Conservation (phyloP, 2,888 invertebrate genomes). For the Protonemura montana region DNA sequence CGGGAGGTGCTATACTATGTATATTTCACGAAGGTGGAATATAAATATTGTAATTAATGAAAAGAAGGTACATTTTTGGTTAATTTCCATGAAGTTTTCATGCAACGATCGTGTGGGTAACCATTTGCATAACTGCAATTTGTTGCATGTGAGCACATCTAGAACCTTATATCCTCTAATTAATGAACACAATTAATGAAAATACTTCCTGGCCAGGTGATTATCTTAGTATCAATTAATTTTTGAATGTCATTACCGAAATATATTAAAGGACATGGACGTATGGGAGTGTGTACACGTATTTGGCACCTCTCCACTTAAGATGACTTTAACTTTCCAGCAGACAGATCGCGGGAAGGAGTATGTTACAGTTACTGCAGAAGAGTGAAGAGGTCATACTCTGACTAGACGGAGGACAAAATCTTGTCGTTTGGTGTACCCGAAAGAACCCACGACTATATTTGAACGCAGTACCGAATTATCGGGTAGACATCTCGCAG, state of each 20-base stretch:
- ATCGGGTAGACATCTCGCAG: not conserved
- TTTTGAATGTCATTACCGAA: constrained; percentile 7
- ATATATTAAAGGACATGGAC: not conserved
- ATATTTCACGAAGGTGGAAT: not conserved
- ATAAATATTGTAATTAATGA: not conserved
- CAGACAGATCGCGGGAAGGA: not conserved
- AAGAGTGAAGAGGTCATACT: not conserved
- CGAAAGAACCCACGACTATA: not conserved
- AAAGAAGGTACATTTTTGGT: not conserved
- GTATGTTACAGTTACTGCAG: not conserved
- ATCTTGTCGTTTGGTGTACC: not conserved
- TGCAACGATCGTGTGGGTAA: not conserved
- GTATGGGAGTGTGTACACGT: not conserved
- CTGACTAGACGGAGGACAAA: not conserved
- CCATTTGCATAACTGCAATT: constrained; percentile 2
- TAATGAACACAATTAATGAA: not conserved
- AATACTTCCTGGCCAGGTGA: not conserved
- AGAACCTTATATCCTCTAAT: not conserved
- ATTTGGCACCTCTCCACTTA: not conserved
- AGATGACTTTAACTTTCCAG: not conserved
- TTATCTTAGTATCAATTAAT: not conserved
- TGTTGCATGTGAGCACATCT: not conserved
- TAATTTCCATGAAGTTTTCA: not conserved
- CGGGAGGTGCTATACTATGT: not conserved
- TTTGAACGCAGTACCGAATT: constrained; percentile 12